A percentile compares a stretch with the other conserved stretches of the same genome.
phyloP scores from a whole-genome alignment of 1,140 invertebrate species.

The Monochamus saltuarius region DNA sequence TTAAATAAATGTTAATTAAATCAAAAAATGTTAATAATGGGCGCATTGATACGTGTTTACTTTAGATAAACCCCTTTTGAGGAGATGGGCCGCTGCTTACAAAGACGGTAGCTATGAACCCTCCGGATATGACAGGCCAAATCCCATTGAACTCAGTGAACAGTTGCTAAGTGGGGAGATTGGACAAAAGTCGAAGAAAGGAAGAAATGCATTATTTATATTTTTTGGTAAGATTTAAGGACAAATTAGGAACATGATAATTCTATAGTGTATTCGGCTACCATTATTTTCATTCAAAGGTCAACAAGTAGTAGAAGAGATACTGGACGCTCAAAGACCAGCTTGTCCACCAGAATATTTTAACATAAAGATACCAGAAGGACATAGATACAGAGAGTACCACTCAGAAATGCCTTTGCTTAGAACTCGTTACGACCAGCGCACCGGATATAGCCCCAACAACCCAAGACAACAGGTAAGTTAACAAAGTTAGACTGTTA shows the following conservation, averaged over 20 bases:
- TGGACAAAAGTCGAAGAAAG: slow-evolving; percentile 55
- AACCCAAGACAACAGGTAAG: slow-evolving; percentile 60
- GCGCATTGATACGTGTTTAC: not conserved
- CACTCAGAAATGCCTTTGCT: slow-evolving; percentile 54
- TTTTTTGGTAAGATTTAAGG: slow-evolving; percentile 59
- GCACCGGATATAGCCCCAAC: slow-evolving; percentile 56
- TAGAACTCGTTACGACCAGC: slow-evolving; percentile 55
- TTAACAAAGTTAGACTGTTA: too few relatives aligned
- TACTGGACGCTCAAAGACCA: slow-evolving; percentile 61
- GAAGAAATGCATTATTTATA: slow-evolving; percentile 63
- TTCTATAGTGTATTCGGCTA: not conserved
- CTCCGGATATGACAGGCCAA: slow-evolving; percentile 54
- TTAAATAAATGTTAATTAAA: not conserved
- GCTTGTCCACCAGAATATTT: slow-evolving; percentile 63
- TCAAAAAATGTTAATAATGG: not conserved
- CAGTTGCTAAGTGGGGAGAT: slow-evolving; percentile 55
- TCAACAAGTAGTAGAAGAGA: slow-evolving; percentile 66
- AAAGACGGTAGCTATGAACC: slow-evolving; percentile 64
- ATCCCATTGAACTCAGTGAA: slow-evolving; percentile 60
- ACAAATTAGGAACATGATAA: not conserved
- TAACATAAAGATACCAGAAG: slow-evolving; percentile 57
- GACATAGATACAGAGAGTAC: slow-evolving; percentile 47
- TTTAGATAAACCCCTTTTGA: slow-evolving; percentile 56
- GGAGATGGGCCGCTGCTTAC: slow-evolving; percentile 63
- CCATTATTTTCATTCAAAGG: slow-evolving; percentile 34